phyloP scores from a whole-genome alignment of 2,888 invertebrate species.

The Dendrolimus houi region DNA sequence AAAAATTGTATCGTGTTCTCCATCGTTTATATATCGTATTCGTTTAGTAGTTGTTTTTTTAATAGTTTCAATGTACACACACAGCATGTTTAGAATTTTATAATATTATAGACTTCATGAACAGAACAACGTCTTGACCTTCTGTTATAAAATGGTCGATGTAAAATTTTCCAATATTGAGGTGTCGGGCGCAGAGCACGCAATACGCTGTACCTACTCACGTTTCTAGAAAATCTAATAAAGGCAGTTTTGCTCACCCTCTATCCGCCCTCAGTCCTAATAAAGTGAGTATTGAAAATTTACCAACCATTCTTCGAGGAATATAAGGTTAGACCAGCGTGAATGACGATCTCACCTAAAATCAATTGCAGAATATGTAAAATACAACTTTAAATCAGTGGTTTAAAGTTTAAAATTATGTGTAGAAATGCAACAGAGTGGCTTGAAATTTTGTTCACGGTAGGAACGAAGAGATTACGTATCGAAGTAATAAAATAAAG shows the following conservation, averaged over 20 bases:
- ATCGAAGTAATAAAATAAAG: slow-evolving; percentile 54
- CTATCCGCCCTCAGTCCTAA: slow-evolving; percentile 63
- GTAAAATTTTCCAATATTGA: slow-evolving; percentile 18
- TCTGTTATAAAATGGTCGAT: too few species aligned
- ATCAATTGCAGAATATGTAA: slow-evolving; percentile 12
- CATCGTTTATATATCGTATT: too few species aligned
- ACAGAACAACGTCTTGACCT: too few species aligned
- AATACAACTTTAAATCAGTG: slow-evolving; percentile 17
- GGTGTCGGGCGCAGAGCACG: slow-evolving; percentile 50
- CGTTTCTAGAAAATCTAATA: slow-evolving; percentile 73
- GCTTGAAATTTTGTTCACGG: slow-evolving; percentile 37
- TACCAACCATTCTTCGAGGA: slow-evolving; percentile 73
- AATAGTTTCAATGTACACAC: too few species aligned
- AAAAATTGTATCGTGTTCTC: too few species aligned
- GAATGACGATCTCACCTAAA: slow-evolving; percentile 48
- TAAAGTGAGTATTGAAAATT: slow-evolving; percentile 78
- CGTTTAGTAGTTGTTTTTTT: too few species aligned
- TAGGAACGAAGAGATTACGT: slow-evolving; percentile 31
- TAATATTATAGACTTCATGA: too few species aligned
- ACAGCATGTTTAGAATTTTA: too few species aligned
- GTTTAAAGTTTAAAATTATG: slow-evolving; percentile 13
- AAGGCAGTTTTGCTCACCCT: slow-evolving; percentile 63
- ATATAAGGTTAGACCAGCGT: slow-evolving; percentile 66
- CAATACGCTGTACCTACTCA: slow-evolving; percentile 46
- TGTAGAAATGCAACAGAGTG: slow-evolving; percentile 11